phyloP scores from a whole-genome alignment of 64 coral and sea anemone species.

The Pocillopora verrucosa region DNA sequence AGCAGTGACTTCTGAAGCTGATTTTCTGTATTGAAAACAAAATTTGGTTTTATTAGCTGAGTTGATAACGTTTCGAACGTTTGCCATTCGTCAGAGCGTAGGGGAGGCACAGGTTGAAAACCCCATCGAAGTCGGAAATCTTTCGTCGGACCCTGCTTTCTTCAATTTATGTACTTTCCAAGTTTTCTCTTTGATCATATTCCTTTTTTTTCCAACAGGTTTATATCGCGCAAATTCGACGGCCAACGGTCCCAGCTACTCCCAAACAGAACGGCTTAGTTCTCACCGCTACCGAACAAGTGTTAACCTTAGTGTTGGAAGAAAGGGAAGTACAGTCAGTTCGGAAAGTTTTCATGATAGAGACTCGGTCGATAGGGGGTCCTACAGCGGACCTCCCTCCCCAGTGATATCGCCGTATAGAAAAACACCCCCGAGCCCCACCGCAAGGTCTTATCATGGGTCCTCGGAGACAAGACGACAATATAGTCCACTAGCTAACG shows the following conservation, averaged over 20 bases:
- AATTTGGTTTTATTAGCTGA: no score
- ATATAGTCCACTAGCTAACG: conserved; percentile 39
- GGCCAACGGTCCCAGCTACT: conserved; percentile 14
- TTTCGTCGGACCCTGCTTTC: no score
- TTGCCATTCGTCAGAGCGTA: no score
- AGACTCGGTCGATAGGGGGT: background rate
- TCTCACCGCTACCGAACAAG: conserved; percentile 56
- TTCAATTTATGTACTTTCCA: no score
- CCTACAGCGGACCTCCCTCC: conserved; percentile 39
- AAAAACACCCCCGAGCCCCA: conserved; percentile 63
- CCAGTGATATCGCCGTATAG: conserved; percentile 45
- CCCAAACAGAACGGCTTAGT: conserved; percentile 27
- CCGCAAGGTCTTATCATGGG: conserved; percentile 38
- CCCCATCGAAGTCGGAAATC: no score
- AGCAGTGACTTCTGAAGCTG: background rate
- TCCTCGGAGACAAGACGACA: conserved; percentile 21
- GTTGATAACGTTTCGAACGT: no score
- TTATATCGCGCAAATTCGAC: conserved; percentile 14
- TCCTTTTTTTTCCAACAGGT: conserved; percentile 1
- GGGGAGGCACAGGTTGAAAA: no score
- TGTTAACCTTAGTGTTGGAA: conserved; percentile 22
- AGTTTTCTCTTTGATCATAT: background rate
- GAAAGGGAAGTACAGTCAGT: conserved; percentile 44
- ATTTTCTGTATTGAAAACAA: no score
- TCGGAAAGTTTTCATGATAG: conserved; percentile 26